Percentiles rank a stretch among this genome's conserved stretches.
phyloP scores from a whole-genome alignment of 1,140 invertebrate species.

The Hydropsyche tenuis region DNA sequence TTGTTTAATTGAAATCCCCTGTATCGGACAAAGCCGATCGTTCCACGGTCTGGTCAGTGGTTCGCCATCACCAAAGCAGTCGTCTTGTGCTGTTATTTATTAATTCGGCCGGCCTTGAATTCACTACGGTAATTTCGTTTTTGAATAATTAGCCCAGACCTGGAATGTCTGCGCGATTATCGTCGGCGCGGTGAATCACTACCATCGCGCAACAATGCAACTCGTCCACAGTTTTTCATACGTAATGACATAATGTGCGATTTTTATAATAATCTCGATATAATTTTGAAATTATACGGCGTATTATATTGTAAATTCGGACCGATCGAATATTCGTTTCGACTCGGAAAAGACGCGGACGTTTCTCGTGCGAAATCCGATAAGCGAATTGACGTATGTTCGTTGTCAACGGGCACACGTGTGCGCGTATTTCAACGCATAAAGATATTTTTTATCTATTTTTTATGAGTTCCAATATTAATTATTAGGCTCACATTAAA shows the following conservation, averaged over 20 bases:
- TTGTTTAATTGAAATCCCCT: not conserved
- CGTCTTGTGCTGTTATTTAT: conserved; percentile 31
- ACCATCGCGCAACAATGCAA: no score
- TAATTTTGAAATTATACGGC: not conserved
- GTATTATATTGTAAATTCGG: not conserved
- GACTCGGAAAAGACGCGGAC: not conserved
- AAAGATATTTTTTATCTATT: no score
- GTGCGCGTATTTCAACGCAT: not conserved
- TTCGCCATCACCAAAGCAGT: not conserved
- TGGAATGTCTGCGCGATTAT: conserved; percentile 16
- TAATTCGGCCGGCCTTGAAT: conserved; percentile 36
- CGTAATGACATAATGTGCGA: no score
- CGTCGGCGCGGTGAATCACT: conserved; percentile 8
- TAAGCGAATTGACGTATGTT: not conserved
- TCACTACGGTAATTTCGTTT: conserved; percentile 37
- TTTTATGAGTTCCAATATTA: no score
- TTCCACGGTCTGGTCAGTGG: no score
- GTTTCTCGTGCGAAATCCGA: not conserved
- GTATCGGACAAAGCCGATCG: no score
- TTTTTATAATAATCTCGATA: no score
- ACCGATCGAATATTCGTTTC: not conserved
- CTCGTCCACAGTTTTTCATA: no score
- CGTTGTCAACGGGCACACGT: conserved; percentile 1
- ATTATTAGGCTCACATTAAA: no score
- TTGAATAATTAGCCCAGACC: conserved; percentile 36